Base-by-base conservation (phyloP, 2,113 vertebrate genomes). In the Stictonetta naevosa region DNA sequence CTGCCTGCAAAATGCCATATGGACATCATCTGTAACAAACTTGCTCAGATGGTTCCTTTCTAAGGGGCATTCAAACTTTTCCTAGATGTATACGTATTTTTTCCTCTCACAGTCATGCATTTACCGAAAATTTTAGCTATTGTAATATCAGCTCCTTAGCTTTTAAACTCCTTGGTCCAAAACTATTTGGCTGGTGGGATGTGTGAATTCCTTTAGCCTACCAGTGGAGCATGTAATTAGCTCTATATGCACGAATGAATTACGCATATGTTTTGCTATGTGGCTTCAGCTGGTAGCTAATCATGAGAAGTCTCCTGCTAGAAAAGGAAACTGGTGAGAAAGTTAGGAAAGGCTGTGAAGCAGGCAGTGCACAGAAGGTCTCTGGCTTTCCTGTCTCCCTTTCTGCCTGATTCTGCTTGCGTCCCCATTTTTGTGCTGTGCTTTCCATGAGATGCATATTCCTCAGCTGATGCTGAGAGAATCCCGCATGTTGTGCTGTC, bases 211-310 rank as follows among this genome's bases (percentile, higher is more conserved):
- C 88, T 91, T 95, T 96, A 94, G 95, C 86, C 91, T 91, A 89
- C 74, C 90, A 95, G 86, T 84, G 93, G 75, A 97, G 95, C 95
- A 78, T 96, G 96, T 96, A 97, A 97, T 96, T 97, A 95, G 92
- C 92, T 96, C 88, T 96, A 96, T 93, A 95, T 92, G 93, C 92
- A 95, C 85, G 67, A 83, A 96, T 92, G 90, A 95, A 93, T 94
- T 97, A 95, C 91, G 77, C 93, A 84, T 95, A 95, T 50, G 88
- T 95, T 97, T 96, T 94, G 90, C 86, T 96, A 95, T 97, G 95
- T 94, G 93, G 71, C 88, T 93, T 94, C 93, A 96, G 92, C 93
- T 96, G 93, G 92, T 96, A 94, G 90, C 93, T 94, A 94, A 95
- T 92, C 88, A 91, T 86, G 80, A 93, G 83, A 95, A 94, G 78